Percentiles rank a stretch among this genome's conserved stretches.
Evolutionary conservation across 1,140 invertebrate species (phyloP).

Genomic region (Vollenhovia emeryi): DNA sequence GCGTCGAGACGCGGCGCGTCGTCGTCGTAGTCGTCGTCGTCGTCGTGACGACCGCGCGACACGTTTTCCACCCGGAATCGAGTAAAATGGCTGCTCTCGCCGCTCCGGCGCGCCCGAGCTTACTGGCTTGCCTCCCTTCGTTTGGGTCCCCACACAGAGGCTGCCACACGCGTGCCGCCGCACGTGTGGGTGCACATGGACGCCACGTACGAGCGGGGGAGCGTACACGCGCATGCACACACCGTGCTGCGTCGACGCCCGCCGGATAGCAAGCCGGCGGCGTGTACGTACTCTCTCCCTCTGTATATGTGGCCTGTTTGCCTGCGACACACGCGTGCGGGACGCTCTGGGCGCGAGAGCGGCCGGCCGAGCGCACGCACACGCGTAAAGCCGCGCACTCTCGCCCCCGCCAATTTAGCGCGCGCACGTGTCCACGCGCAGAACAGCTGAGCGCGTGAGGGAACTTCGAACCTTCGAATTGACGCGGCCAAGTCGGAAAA

Average conservation of each 20-base stretch:
- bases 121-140: constrained; percentile 85
- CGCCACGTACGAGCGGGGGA: constrained; percentile 66
- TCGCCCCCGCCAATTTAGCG: constrained; percentile 75
- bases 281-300: not conserved
- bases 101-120: constrained; percentile 84
- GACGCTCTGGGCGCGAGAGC: constrained; percentile 27
- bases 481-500: constrained; percentile 14
- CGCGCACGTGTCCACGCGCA: constrained; percentile 84
- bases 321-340: constrained; percentile 63
- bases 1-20: constrained; percentile 14
- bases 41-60: constrained; percentile 18
- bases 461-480: constrained; percentile 57
- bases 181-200: constrained; percentile 66
- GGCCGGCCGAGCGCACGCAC: constrained; percentile 69
- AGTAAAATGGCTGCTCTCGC: constrained; percentile 85
- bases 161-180: constrained; percentile 71
- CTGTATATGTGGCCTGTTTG: not conserved
- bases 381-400: constrained; percentile 53
- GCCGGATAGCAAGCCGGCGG: constrained; percentile 48
- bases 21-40: constrained; percentile 38
- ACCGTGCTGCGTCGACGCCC: constrained; percentile 59
- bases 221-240: constrained; percentile 71
- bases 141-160: constrained; percentile 83
- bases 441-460: constrained; percentile 82
- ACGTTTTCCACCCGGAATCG: constrained; percentile 77